Evolutionary conservation across 2,797 vertebrate genomes (phyloP).

Genomic region (Halcyon badia): DNA sequence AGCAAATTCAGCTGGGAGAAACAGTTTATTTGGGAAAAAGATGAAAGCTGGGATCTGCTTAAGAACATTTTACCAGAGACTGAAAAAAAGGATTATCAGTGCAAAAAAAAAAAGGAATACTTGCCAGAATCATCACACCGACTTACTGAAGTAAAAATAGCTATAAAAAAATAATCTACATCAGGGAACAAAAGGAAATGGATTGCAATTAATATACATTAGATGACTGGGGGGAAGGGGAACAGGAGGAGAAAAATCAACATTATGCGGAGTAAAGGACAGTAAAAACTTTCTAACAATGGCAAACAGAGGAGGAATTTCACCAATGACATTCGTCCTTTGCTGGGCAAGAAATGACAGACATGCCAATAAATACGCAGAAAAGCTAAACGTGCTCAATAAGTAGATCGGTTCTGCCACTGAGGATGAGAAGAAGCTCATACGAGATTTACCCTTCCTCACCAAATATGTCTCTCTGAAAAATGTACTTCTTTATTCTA

Average conservation of each 20-base stretch:
- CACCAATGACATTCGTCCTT: neutral
- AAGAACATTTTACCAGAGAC: constrained; percentile 11
- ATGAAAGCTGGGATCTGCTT: constrained; percentile 9
- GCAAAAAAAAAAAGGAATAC: neutral
- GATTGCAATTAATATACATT: constrained; percentile 28
- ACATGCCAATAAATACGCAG: neutral
- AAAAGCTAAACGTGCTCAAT: neutral
- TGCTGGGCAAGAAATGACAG: neutral
- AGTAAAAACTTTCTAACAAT: neutral
- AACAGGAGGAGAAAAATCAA: neutral
- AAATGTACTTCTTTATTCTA: neutral
- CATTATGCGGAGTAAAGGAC: neutral
- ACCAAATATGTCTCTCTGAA: neutral
- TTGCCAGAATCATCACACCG: neutral
- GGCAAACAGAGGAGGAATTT: neutral
- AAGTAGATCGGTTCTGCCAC: neutral
- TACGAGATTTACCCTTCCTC: neutral
- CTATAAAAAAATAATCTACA: neutral
- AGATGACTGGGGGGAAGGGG: neutral
- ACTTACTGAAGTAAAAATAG: constrained; percentile 6
- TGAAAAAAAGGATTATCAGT: neutral
- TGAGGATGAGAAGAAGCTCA: neutral
- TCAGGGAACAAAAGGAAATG: neutral
- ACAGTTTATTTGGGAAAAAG: constrained; percentile 1
- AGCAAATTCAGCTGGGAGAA: constrained; percentile 38